Base-by-base conservation (phyloP, 1,140 invertebrate species). In the Oppia nitens region DNA sequence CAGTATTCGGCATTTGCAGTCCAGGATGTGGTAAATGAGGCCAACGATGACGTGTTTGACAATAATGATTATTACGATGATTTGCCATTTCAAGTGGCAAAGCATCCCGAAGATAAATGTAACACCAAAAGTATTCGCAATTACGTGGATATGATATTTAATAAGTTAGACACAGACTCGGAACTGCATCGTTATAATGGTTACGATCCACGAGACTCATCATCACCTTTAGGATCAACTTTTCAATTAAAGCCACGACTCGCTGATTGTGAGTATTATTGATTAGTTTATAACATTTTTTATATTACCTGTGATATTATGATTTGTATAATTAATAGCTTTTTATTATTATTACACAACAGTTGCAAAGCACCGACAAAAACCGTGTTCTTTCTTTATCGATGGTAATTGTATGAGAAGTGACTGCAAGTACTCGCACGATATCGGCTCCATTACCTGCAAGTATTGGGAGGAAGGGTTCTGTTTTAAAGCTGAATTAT, bases 341-440 rank as follows among this genome's bases (percentile, higher is more conserved):
- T 9, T 14, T 51, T 51, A 23, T 51, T 25, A n/a, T 2, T 48
- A 20, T 9, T 60, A 27, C 58, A 47, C 14, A 48, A 26, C 47
- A 28, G 60, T 58, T 61, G 28, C 50, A 60, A 63, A 61, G 60
- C n/a, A 54, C 58, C 47, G 28, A 58, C 51, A 64, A 66, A 71
- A 73, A 61, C 75, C 75, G 20, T 77, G 76, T 63, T 71, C 66
- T 56, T 77, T 75, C 64, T 77, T 70, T 63, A 61, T 77, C 62
- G 75, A 77, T 64, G 76, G 76, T 32, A 68, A 70, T 6, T 57
- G 76, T 63, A 66, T 69, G 17, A 68, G 75, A 23, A 63, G 64
- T 47, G 74, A 77, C 63, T 78, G 76, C 66, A 74, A 73, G 62
- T 78, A 72, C 67, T 74, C 74, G 3, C 76, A 78, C 65, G 76